Percentiles rank a stretch among this genome's conserved stretches.
These are phyloP conservation scores for Sphyrna mokarran DNA, from an alignment of 2,113 vertebrate species.

Conservation along the genomic window DNA sequence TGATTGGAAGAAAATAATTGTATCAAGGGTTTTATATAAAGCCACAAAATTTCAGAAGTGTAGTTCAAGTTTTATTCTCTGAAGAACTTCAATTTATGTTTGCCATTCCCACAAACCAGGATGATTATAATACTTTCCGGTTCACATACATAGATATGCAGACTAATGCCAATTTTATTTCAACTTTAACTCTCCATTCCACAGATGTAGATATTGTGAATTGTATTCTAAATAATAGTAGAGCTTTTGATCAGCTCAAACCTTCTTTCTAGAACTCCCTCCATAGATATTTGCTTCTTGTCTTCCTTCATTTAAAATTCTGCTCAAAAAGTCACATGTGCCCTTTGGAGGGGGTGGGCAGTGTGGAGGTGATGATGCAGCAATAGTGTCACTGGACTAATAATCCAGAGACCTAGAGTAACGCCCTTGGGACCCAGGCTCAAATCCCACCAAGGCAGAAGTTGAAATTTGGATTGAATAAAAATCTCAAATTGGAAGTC, in stretches of 20 bases:
- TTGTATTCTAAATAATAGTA: background rate
- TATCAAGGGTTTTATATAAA: background rate
- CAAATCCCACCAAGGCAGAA: too few species aligned
- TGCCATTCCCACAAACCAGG: background rate
- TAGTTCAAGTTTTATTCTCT: background rate
- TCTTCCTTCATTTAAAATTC: background rate
- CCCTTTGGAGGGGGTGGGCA: background rate
- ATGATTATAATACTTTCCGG: background rate
- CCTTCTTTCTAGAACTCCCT: background rate
- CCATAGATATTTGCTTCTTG: background rate
- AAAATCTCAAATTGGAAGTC: too few species aligned
- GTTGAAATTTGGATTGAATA: too few species aligned
- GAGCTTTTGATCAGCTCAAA: background rate
- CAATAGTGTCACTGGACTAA: too few species aligned
- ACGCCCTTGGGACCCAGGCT: too few species aligned
- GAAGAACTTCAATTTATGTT: too few species aligned
- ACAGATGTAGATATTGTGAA: background rate
- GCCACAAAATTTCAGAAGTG: background rate
- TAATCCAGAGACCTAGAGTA: too few species aligned
- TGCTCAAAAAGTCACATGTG: background rate
- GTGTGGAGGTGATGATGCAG: too few species aligned
- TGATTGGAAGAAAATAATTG: slow-evolving; percentile 9
- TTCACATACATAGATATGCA: background rate
- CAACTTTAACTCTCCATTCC: background rate
- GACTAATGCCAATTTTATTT: background rate